phyloP scores from a whole-genome alignment of 1,140 invertebrate species.

The Asbolus verrucosus region DNA sequence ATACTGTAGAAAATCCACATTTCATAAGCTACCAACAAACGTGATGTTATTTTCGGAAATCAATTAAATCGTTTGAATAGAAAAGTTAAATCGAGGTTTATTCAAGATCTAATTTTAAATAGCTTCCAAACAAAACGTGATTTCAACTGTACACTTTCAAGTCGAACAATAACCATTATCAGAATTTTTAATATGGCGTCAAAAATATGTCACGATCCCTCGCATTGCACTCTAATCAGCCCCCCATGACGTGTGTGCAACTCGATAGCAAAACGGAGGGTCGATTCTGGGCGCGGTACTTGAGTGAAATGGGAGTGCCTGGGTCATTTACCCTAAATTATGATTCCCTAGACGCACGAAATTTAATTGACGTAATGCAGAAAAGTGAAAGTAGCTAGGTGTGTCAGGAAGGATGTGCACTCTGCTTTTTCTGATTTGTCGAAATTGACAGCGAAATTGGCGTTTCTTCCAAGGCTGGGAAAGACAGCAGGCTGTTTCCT shows the following conservation, averaged over 20 bases:
- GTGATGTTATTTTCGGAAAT: constrained; percentile 22
- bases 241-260: constrained; percentile 4
- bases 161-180: not conserved
- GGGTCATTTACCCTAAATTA: constrained; percentile 33
- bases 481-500: not conserved
- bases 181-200: not conserved
- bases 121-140: not conserved
- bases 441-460: not conserved
- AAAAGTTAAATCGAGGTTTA: not conserved
- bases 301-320: constrained; percentile 21
- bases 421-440: not conserved
- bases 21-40: not conserved
- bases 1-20: not conserved
- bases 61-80: not conserved
- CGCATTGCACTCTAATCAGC: not conserved
- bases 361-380: constrained; percentile 7
- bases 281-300: constrained; percentile 13
- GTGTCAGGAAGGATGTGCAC: constrained; percentile 22
- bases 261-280: constrained; percentile 22
- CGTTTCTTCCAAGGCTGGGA: constrained; percentile 1
- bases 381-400: constrained; percentile 23
- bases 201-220: not conserved
- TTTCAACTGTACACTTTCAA: not conserved
- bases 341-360: constrained; percentile 11
- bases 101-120: not conserved